Conservation (phyloP, 2,113 vertebrate genomes). For the Anseranas semipalmata region DNA sequence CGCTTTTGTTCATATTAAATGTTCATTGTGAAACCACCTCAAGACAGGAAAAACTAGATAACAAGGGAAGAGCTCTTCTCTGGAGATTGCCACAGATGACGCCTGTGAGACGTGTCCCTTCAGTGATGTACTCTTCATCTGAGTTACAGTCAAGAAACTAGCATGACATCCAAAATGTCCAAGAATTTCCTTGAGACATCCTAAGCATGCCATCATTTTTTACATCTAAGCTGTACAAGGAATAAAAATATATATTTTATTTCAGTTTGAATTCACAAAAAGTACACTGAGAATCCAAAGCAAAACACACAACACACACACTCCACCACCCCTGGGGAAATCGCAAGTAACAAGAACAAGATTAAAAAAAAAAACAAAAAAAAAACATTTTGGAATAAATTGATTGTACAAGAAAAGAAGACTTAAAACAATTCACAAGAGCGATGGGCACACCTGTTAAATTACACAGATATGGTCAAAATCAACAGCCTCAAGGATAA, state of each 20-base stretch:
- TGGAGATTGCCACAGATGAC: not conserved
- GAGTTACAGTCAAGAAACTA: not conserved
- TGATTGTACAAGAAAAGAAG: not conserved
- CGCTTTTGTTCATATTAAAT: not conserved
- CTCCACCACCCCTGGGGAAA: not conserved
- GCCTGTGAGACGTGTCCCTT: not conserved
- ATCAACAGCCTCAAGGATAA: not conserved
- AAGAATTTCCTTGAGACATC: not conserved
- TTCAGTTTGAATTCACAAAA: not conserved
- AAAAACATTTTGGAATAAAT: not conserved
- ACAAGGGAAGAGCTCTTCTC: not conserved
- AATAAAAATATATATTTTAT: not conserved
- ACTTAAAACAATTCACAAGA: not conserved
- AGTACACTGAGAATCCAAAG: not conserved
- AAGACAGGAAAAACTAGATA: constrained; percentile 57
- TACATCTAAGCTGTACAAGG: not conserved
- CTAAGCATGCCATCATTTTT: not conserved
- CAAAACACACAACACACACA: not conserved
- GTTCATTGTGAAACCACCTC: constrained; percentile 23
- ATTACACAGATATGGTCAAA: not conserved
- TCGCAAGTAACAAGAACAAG: not conserved
- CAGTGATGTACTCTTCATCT: not conserved
- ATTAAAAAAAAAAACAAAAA: not conserved
- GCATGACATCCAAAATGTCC: not conserved
- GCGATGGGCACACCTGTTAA: not conserved